Evolutionary conservation across 2,888 invertebrate species (phyloP).

Genomic region (Crocallis elinguaria): DNA sequence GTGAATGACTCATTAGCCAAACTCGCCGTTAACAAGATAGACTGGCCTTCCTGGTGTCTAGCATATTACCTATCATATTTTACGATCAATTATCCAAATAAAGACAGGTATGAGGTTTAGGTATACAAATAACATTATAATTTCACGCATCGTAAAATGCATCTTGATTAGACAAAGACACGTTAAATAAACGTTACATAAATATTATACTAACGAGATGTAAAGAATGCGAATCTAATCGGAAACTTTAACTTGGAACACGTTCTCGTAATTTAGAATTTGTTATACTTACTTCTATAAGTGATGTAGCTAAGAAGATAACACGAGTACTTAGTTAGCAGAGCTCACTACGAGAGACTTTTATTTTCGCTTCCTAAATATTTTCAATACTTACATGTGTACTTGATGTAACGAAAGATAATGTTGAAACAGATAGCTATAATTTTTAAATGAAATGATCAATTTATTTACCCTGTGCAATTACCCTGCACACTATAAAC

Average conservation of each 20-base stretch:
- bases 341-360: too few species aligned
- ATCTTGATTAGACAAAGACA: slow-evolving; percentile 1
- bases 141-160: slow-evolving; percentile 13
- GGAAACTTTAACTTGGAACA: background rate
- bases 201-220: background rate
- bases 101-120: background rate
- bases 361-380: too few species aligned
- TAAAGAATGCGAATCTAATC: background rate
- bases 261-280: background rate
- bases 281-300: background rate
- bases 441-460: too few species aligned
- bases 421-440: too few species aligned
- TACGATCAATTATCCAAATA: slow-evolving; percentile 8
- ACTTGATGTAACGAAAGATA: too few species aligned
- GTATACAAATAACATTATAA: background rate
- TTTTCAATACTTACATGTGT: too few species aligned
- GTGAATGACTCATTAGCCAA: slow-evolving; percentile 10
- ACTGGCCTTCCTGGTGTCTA: slow-evolving; percentile 16
- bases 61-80: background rate
- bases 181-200: background rate
- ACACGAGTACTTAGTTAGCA: background rate
- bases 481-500: too few species aligned
- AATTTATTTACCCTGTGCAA: too few species aligned
- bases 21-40: slow-evolving; percentile 8
- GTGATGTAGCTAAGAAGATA: background rate